Evolutionary conservation across 2,797 vertebrate genomes (phyloP), one percentile per base, ranked within the genome.

Genomic region (Peromyscus eremicus): DNA sequence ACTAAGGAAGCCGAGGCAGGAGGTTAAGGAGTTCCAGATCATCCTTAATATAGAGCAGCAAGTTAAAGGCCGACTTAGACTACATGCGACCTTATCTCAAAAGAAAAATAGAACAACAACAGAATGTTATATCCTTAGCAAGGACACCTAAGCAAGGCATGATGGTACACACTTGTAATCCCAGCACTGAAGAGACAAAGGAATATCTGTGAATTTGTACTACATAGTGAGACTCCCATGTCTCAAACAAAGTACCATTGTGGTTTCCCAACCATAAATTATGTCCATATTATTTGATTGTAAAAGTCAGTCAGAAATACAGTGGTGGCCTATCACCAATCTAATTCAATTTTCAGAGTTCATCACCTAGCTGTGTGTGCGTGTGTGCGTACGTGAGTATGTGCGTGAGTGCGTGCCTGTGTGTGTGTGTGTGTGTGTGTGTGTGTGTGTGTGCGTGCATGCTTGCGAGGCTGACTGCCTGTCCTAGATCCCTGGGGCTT

Each of bases 401-500:
- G 19, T 46, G 14, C 37, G 70, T 37, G 21, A 49, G 10, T n/a
- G 73, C 29, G 43, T 49, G 73, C 29, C 27, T 49, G 46, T 46
- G 37, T 17, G 55, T 40, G 34, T 46, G 14, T 71, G 70, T 37
- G 19, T 55, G 49, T 25, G 52, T 37, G 52, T 43, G 25, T n/a
- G n/a, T n/a, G n/a, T n/a, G n/a, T 40, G 40, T 17, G 52, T 55
- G 62, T 55, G 34, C 12, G 0, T 46, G 14, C 4, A 27, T 84
- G 29, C 29, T 37, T 84, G 37, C 73, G 71, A 90, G 62, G 57
- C 60, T 49, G 86, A 81, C 85, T 95, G 87, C 75, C 86, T 81
- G 76, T 84, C 77, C 60, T 46, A 46, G 77, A 79, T 94, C 92
- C 90, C 96, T 96, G 49, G 86, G 49, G 95, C 84, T 96, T 92